Base-by-base conservation (phyloP, 2,113 vertebrate genomes). In the Hepsetus odoe region DNA sequence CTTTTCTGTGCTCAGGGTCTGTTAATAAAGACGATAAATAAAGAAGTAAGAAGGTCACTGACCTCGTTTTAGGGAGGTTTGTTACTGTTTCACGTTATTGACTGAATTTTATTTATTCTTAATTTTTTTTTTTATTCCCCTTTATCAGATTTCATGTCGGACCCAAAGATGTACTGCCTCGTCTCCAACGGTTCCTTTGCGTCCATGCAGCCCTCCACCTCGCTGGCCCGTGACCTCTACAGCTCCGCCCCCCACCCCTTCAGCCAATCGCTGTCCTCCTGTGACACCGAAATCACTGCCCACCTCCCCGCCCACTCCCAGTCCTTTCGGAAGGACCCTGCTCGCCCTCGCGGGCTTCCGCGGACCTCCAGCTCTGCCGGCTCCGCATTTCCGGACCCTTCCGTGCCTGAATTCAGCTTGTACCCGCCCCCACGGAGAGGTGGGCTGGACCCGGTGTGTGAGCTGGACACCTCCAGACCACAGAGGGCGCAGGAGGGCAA, bases 301-400 rank as follows among this genome's bases (percentile, higher is more conserved):
- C 94, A 96, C 86, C 76, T 93, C 87, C 89, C 93, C 91, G 80
- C 92, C 92, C 95, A 97, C 85, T 97, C 96, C 67, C 96, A 98
- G 91, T 96, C 94, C 64, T 98, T 95, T 49, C 93, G 96, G 80
- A 98, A 98, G 86, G 98, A 99, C 80, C 94, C 95, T 78, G 94
- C 95, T 49, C 94, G 96, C 51, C 94, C 97, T 22, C 93, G 96
- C 35, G 96, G 98, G n/a, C 94, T 99, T 78, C 98, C 98, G 38
- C 95, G 97, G 87, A 98, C 97, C 74, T 98, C 97, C 8, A 99
- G 98, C 87, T 99, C 98, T 28, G 97, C 96, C 6, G 96, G 97
- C 13, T 92, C 91, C 0, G 97, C 97, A 79, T 99, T 99, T 88
- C 96, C 97, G 5, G 98, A 99, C 85, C 90, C 96, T 5, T 95